phyloP scores from a whole-genome alignment of 2,888 invertebrate genomes.

The Biston betularia region DNA sequence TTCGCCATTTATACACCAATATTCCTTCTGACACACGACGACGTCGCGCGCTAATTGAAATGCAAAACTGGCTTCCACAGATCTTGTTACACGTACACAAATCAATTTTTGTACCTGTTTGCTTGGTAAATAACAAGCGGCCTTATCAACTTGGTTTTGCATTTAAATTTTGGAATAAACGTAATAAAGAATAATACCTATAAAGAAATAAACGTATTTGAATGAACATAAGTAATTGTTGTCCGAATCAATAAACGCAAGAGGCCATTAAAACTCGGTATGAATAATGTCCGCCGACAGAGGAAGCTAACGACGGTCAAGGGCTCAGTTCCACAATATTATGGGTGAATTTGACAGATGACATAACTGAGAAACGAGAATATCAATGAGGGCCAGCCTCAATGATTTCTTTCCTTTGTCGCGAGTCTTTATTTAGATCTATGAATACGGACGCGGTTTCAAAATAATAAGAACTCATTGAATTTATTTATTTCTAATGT shows the following conservation, averaged over 20 bases:
- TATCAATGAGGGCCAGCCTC: constrained; percentile 44
- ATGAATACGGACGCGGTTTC: constrained; percentile 29
- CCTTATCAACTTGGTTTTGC: background rate
- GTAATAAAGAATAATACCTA: background rate
- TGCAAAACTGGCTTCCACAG: constrained; percentile 40
- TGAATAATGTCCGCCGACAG: constrained; percentile 45
- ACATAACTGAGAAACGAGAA: constrained; percentile 48
- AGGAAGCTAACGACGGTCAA: constrained; percentile 49
- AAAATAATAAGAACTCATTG: constrained; percentile 19
- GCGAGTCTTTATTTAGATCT: constrained; percentile 28
- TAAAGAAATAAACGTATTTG: constrained; percentile 5
- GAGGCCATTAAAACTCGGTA: constrained; percentile 45
- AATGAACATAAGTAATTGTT: constrained; percentile 25
- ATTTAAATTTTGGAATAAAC: constrained; percentile 4
- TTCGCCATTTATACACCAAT: constrained; percentile 72
- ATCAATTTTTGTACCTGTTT: background rate
- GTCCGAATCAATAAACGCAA: constrained; percentile 43
- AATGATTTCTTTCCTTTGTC: constrained; percentile 36
- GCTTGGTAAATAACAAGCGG: constrained; percentile 10
- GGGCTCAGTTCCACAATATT: constrained; percentile 47
- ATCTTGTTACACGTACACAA: constrained; percentile 16
- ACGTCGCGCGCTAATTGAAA: constrained; percentile 66
- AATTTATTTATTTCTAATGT: constrained; percentile 19
- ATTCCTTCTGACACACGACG: constrained; percentile 71
- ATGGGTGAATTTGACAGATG: constrained; percentile 50